Base-by-base conservation (phyloP, 2,888 invertebrate genomes). In the Brachyptera risi region DNA sequence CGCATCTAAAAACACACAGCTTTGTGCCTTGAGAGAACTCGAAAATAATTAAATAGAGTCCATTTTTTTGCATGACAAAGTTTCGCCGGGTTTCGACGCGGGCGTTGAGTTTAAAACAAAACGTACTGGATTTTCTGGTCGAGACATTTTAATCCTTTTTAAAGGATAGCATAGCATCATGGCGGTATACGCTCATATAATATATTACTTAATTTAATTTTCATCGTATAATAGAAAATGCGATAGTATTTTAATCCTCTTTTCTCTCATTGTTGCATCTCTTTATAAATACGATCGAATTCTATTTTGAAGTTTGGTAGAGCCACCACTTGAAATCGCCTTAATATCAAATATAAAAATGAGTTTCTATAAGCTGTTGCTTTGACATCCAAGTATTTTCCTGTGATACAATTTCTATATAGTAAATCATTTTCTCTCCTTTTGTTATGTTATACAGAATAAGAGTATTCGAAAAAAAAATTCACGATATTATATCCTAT, bases 131-230 rank as follows among this genome's bases (percentile, higher is more conserved):
- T 47, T 47, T 47, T 47, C 47, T 47, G 24, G 23, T 24, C 47
- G 47, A 47, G 47, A 11, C 24, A 47, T 23, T 24, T 47, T 47
- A 47, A 47, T 47, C 47, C 24, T 9, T 44, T 19, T 23, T 19
- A 42, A 42, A 42, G 21, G 42, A 17, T 42, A 21, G 21, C 42
- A 17, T 17, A n/a, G n/a, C n/a, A n/a, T n/a, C n/a, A n/a, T n/a
- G n/a, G n/a, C n/a, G n/a, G n/a, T n/a, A n/a, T n/a, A n/a, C n/a
- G n/a, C n/a, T n/a, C n/a, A n/a, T n/a, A n/a, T n/a, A n/a, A 24
- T 47, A 47, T 23, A 47, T 47, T 24, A 47, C 47, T 47, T 47
- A 47, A 47, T 47, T 47, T 47, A 47, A 47, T 47, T 47, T 47
- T 47, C 21, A 47, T 24, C 47, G 21, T 23, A 23, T 24, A 24